A percentile compares a stretch with the other conserved stretches of the same genome.
These are phyloP conservation scores for Pocillopora verrucosa DNA, from an alignment of 64 coral and sea anemone genomes.

Conservation along the genomic window DNA sequence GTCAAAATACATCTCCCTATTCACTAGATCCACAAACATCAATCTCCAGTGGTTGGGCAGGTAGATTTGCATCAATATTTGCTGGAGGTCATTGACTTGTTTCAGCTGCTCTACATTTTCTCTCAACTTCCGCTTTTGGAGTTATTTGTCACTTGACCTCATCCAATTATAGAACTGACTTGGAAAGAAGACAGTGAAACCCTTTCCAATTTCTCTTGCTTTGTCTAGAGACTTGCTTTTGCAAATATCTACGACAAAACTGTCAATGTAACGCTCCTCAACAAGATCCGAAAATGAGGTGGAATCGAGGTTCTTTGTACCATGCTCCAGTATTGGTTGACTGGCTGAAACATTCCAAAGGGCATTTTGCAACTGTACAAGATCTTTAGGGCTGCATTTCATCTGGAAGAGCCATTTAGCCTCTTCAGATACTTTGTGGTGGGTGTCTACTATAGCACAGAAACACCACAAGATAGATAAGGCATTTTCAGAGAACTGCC, in stretches of 20 bases:
- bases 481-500: slow-evolving; percentile 15
- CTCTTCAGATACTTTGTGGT: neutral
- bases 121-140: slow-evolving; percentile 15
- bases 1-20: slow-evolving; percentile 53
- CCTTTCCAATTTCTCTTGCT: neutral
- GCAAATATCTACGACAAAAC: slow-evolving; percentile 46
- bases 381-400: neutral
- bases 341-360: slow-evolving; percentile 13
- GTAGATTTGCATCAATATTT: slow-evolving; percentile 54
- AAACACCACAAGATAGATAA: slow-evolving; percentile 7
- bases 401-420: neutral
- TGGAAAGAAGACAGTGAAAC: slow-evolving; percentile 43
- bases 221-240: slow-evolving; percentile 12
- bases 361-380: neutral
- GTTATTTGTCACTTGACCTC: slow-evolving; percentile 18
- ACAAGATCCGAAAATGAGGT: slow-evolving; percentile 41
- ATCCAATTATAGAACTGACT: slow-evolving; percentile 52
- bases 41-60: slow-evolving; percentile 61
- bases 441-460: neutral
- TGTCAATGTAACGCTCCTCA: slow-evolving; percentile 43
- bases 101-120: slow-evolving; percentile 3
- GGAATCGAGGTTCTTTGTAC: slow-evolving; percentile 33
- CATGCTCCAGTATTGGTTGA: neutral
- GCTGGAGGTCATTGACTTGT: slow-evolving; percentile 16
- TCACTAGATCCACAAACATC: slow-evolving; percentile 18